Base-by-base conservation (phyloP, 2,797 vertebrate species). In the Channa striata region DNA sequence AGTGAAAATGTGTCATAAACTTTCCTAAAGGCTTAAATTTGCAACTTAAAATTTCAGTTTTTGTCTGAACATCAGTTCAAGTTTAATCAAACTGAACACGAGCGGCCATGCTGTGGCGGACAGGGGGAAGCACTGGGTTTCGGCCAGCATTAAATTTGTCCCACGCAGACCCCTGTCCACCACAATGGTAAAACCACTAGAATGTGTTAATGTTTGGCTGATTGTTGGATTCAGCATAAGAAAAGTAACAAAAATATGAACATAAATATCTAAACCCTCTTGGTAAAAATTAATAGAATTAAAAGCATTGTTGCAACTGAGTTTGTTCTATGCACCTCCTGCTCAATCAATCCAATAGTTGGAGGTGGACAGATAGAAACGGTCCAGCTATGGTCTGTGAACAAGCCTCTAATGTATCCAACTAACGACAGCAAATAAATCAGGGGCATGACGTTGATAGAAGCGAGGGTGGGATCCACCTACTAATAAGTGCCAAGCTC, bases 381-480 rank as follows among this genome's bases (percentile, higher is more conserved):
- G 60, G 51, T 54, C 34, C 72, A 66, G 37, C 42, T 72, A 54
- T 76, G 57, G 42, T 65, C 61, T 58, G 61, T 74, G 73, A 90
- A 72, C 16, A 34, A 84, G 68, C 53, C 61, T 88, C 51, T 76
- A 79, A 74, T 54, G 30, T 21, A 70, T 64, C 57, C 56, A 68
- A 25, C 33, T 77, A 85, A 81, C 69, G 80, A 83, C 34, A 40
- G 59, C 37, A 86, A 81, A 90, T 88, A 89, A 89, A 91, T 91
- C 83, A 87, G 59, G 16, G 20, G 30, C 46, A 59, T 76, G 82
- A 81, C 82, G 80, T 78, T 84, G 85, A 92, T 83, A 69, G 84
- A 82, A 71, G 49, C n/a, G 67, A 86, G 84, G 81, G 79, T 60
- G 82, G 83, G 71, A 82, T 50, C 80, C 68, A 64, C 76, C 75